These are phyloP conservation scores for Kryptolebias ocellatus DNA, from an alignment of 2,797 vertebrate species.

Conservation along the genomic window DNA sequence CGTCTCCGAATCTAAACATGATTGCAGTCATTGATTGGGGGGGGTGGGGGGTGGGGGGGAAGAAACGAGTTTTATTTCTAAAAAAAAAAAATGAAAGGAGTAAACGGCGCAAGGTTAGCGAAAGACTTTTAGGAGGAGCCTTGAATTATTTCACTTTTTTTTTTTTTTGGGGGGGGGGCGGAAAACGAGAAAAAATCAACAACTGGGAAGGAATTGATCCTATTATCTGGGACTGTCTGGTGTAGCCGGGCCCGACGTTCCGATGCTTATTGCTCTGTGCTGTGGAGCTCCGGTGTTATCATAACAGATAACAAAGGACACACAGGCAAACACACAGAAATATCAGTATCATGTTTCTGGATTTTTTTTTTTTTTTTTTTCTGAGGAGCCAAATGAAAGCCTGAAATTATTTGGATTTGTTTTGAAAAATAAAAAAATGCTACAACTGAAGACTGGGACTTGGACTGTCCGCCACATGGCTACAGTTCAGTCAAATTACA, in stretches of 20 bases:
- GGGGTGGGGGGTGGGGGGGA: no score
- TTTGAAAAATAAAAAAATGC: no score
- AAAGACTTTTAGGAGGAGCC: constrained; percentile 17
- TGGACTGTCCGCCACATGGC: no score
- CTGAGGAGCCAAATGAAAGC: no score
- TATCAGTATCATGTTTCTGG: constrained; percentile 1
- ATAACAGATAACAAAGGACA: constrained; percentile 13
- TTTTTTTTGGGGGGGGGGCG: not conserved
- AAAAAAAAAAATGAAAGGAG: constrained; percentile 29
- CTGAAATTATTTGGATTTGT: no score
- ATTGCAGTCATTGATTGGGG: constrained; percentile 12
- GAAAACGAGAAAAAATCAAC: constrained; percentile 24
- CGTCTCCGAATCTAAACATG: constrained; percentile 18
- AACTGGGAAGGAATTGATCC: constrained; percentile 18
- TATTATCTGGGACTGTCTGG: constrained; percentile 8
- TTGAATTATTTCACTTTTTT: constrained; percentile 12
- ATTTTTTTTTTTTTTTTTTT: no score
- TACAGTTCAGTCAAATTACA: no score
- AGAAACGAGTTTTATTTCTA: not conserved
- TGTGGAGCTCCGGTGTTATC: constrained; percentile 8
- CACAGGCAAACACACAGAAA: not conserved
- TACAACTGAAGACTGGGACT: no score
- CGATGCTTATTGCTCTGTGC: constrained; percentile 1
- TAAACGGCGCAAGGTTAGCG: constrained; percentile 4
- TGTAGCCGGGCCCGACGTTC: constrained; percentile 7